Evolutionary conservation across 1,140 invertebrate species (phyloP).

Genomic region (Drosophila funebris): DNA sequence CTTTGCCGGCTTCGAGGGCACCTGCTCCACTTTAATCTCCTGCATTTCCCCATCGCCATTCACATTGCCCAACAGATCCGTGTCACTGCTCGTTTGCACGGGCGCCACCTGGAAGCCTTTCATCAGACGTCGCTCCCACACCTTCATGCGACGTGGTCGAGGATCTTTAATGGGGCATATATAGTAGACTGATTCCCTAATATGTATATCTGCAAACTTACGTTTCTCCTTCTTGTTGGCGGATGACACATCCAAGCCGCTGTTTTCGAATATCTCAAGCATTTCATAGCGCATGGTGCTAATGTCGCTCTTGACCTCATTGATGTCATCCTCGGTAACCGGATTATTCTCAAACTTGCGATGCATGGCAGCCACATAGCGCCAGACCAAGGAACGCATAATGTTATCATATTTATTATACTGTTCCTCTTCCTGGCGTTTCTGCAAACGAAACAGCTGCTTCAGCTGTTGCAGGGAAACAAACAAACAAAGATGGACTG

Average conservation of each 20-base stretch:
- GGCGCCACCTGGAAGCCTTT: conserved; percentile 93
- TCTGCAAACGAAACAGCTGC: conserved; percentile 35
- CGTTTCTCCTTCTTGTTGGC: conserved; percentile 89
- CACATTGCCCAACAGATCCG: conserved; percentile 53
- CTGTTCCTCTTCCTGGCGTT: conserved; percentile 85
- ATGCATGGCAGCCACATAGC: conserved; percentile 92
- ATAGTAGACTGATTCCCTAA: too few relatives aligned
- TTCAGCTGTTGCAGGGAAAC: too few relatives aligned
- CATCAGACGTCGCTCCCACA: conserved; percentile 93
- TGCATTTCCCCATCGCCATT: conserved; percentile 75
- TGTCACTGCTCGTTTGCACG: conserved; percentile 85
- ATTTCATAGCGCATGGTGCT: conserved; percentile 92
- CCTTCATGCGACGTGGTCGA: conserved; percentile 89
- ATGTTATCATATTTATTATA: conserved; percentile 90
- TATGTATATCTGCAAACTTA: too few relatives aligned
- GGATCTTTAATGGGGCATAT: too few relatives aligned
- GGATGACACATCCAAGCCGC: conserved; percentile 90
- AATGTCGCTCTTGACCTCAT: conserved; percentile 96
- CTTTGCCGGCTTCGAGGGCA: conserved; percentile 84
- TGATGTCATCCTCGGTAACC: conserved; percentile 96
- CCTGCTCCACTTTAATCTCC: conserved; percentile 72
- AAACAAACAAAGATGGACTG: neutral
- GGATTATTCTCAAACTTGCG: conserved; percentile 89
- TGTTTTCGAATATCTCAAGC: conserved; percentile 91
- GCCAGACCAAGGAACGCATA: conserved; percentile 92